These are phyloP conservation scores for Florisuga fusca DNA, from an alignment of 2,797 vertebrate species.

Conservation along the genomic window DNA sequence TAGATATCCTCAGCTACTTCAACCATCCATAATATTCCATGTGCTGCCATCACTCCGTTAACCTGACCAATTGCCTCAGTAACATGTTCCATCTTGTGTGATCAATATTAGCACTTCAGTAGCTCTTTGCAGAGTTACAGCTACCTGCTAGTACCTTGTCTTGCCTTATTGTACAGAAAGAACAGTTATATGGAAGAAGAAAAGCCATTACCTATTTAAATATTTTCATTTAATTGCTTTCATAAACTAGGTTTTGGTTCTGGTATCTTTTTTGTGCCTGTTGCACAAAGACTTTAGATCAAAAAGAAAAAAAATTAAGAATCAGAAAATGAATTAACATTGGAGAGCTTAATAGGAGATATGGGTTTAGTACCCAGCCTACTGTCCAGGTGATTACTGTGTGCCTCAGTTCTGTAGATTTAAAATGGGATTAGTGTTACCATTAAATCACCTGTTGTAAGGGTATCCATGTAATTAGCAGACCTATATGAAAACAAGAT, in stretches of 20 bases:
- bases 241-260: not conserved
- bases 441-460: not conserved
- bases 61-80: slow-evolving; percentile 55
- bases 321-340: not conserved
- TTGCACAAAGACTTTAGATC: not conserved
- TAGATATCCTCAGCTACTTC: not conserved
- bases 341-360: not conserved
- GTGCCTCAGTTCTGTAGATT: not conserved
- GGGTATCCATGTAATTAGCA: not conserved
- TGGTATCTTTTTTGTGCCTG: not conserved
- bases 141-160: not conserved
- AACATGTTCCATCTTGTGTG: slow-evolving; percentile 41
- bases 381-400: not conserved
- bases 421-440: not conserved
- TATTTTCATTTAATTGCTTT: not conserved
- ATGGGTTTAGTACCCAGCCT: not conserved
- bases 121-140: not conserved
- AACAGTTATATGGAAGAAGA: not conserved
- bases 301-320: not conserved
- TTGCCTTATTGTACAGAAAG: not conserved
- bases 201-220: not conserved
- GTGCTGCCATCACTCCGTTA: slow-evolving; percentile 20
- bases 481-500: not conserved
- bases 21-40: slow-evolving; percentile 45
- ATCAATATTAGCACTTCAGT: slow-evolving; percentile 35